Conservation (phyloP, 2,888 invertebrate genomes). For the Crocallis elinguaria region DNA sequence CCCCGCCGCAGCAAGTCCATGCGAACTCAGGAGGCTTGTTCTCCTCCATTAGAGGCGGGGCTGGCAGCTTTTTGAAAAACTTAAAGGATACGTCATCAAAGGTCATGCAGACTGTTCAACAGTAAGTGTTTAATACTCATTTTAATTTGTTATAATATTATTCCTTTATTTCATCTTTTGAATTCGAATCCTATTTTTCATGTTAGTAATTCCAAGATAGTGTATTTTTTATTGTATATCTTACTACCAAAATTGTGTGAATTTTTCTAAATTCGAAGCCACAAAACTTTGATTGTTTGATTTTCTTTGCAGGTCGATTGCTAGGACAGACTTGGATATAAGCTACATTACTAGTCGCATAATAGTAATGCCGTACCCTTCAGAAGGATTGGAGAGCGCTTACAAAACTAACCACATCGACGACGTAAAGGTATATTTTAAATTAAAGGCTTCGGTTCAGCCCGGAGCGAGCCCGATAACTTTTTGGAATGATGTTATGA, state of each 20-base stretch:
- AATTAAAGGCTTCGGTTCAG: too few relatives aligned
- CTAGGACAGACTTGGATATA: constrained; percentile 94
- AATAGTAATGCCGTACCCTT: constrained; percentile 97
- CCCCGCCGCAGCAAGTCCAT: constrained; percentile 54
- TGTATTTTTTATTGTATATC: too few relatives aligned
- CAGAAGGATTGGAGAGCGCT: constrained; percentile 96
- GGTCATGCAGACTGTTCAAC: constrained; percentile 98
- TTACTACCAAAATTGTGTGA: too few relatives aligned
- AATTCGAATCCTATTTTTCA: too few relatives aligned
- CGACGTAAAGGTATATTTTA: constrained; percentile 92
- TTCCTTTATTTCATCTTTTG: too few relatives aligned
- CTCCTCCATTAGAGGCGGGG: constrained; percentile 95
- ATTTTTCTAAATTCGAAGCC: too few relatives aligned
- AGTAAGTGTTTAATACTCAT: constrained; percentile 86
- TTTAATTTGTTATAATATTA: too few relatives aligned
- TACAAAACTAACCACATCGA: constrained; percentile 97
- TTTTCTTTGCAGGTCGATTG: constrained; percentile 87
- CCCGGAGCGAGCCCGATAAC: too few relatives aligned
- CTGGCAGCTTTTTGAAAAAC: constrained; percentile 96
- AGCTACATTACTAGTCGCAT: constrained; percentile 96
- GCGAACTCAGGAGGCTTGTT: constrained; percentile 87
- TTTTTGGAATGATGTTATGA: too few relatives aligned
- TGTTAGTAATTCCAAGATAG: too few relatives aligned
- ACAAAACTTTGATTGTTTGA: not conserved
- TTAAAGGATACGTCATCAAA: constrained; percentile 98